These are phyloP conservation scores for Mesitornis unicolor DNA, from an alignment of 2,113 vertebrate species.

Conservation along the genomic window DNA sequence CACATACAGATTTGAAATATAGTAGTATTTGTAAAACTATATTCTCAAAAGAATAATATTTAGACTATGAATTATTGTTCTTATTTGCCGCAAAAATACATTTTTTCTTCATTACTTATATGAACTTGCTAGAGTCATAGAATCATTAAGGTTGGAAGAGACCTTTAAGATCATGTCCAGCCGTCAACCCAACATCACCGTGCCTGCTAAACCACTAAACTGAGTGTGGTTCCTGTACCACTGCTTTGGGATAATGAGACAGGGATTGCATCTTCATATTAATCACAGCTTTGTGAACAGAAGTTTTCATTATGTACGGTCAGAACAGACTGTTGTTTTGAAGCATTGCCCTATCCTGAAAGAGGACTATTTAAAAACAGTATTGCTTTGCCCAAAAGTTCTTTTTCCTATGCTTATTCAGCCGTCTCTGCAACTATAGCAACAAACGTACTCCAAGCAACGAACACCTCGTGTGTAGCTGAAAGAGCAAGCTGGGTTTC, in stretches of 20 bases:
- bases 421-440: background rate
- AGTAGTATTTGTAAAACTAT: too few relatives aligned
- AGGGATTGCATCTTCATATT: background rate
- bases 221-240: background rate
- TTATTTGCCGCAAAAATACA: background rate
- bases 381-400: background rate
- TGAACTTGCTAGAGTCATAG: too few relatives aligned
- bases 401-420: background rate
- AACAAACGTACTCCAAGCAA: background rate
- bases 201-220: too few relatives aligned
- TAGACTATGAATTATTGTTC: background rate
- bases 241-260: background rate
- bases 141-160: too few relatives aligned
- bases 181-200: too few relatives aligned
- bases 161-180: too few relatives aligned
- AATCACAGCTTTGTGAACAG: background rate
- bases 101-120: too few relatives aligned
- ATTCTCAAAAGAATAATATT: background rate
- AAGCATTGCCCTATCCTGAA: background rate
- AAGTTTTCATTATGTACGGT: background rate
- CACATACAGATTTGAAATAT: too few relatives aligned
- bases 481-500: background rate
- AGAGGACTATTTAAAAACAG: background rate
- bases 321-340: background rate
- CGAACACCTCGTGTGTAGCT: background rate